These are phyloP conservation scores for Hyla sarda DNA, from an alignment of 2,113 vertebrate genomes.

Conservation along the genomic window DNA sequence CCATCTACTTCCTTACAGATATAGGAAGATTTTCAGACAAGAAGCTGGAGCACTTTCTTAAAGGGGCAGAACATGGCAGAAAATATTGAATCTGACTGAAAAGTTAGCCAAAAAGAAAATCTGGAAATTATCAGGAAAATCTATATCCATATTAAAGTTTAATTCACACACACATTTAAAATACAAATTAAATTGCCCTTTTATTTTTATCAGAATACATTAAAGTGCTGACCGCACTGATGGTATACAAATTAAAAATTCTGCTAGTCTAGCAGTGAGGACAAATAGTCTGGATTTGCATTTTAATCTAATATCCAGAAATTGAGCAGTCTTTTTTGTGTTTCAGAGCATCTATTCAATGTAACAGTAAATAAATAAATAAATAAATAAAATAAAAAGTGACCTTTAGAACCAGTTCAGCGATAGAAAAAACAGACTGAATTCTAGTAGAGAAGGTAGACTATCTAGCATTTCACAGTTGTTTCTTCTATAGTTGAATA, in stretches of 20 bases:
- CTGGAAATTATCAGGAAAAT: slow-evolving; percentile 13
- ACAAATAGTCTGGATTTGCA: neutral
- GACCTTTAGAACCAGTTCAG: too few relatives aligned
- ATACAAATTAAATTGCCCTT: too few relatives aligned
- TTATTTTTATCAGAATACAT: neutral
- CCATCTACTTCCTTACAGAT: neutral
- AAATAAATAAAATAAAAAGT: too few relatives aligned
- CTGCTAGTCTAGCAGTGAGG: neutral
- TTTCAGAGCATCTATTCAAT: neutral
- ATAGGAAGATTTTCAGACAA: neutral
- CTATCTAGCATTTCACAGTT: too few relatives aligned
- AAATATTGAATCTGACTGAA: slow-evolving; percentile 37
- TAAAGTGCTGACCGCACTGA: neutral
- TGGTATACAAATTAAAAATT: neutral
- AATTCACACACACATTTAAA: too few relatives aligned
- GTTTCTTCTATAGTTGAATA: too few relatives aligned
- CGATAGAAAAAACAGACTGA: too few relatives aligned
- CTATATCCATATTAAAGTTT: slow-evolving; percentile 38
- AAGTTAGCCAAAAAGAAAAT: slow-evolving; percentile 40
- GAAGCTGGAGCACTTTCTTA: neutral
- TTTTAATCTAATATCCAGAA: neutral
- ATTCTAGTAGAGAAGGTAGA: too few relatives aligned
- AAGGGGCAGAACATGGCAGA: neutral
- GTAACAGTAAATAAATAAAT: neutral
- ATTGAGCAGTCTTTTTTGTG: neutral